Percentiles rank a stretch among this genome's conserved stretches.
phyloP scores from a whole-genome alignment of 2,113 vertebrate species.

The Bungarus multicinctus region DNA sequence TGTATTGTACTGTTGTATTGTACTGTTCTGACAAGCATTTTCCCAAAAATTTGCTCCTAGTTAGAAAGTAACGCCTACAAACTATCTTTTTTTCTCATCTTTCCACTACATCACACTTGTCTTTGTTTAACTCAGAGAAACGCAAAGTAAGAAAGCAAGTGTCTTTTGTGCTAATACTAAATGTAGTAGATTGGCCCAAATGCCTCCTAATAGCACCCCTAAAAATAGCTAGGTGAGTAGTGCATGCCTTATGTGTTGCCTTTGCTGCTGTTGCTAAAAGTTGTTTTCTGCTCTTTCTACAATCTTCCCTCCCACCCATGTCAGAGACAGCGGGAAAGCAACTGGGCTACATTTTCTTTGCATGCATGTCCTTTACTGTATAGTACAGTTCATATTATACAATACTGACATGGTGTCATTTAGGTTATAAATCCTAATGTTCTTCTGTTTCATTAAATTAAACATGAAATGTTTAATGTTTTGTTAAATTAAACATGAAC shows the following conservation, averaged over 20 bases:
- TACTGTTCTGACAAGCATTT: not conserved
- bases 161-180: constrained; percentile 70
- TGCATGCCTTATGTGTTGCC: constrained; percentile 71
- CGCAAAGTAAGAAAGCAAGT: constrained; percentile 57
- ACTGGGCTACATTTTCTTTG: constrained; percentile 35
- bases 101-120: constrained; percentile 48
- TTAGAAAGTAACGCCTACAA: constrained; percentile 39
- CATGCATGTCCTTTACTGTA: constrained; percentile 44
- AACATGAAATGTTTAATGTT: constrained; percentile 75
- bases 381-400: constrained; percentile 17
- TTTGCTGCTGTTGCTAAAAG: constrained; percentile 58
- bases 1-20: too few species aligned
- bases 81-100: constrained; percentile 28
- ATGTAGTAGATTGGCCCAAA: constrained; percentile 74
- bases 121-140: constrained; percentile 53
- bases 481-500: constrained; percentile 76
- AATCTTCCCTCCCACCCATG: constrained; percentile 20
- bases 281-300: constrained; percentile 46
- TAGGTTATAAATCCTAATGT: constrained; percentile 67
- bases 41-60: not conserved
- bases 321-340: constrained; percentile 31
- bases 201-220: constrained; percentile 68
- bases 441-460: constrained; percentile 72
- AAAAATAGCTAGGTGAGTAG: constrained; percentile 74
- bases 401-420: constrained; percentile 58